Conservation (phyloP, 2,797 vertebrate species). For the Trachurus trachurus region DNA sequence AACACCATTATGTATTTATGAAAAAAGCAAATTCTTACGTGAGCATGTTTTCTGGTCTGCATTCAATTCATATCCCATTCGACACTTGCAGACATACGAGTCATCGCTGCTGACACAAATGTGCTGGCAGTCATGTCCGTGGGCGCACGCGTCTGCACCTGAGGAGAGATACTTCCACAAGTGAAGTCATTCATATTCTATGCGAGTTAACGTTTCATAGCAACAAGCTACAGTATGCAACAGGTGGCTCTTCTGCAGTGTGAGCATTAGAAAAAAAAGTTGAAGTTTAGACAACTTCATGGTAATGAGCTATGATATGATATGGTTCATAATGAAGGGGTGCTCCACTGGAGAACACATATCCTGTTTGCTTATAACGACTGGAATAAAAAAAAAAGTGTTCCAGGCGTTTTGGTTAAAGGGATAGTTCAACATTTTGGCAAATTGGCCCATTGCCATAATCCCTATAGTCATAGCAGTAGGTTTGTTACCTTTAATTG, state of each 20-base stretch:
- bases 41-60: constrained; percentile 84
- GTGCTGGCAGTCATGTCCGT: constrained; percentile 85
- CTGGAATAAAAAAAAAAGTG: neutral
- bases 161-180: constrained; percentile 33
- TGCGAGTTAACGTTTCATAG: too few species aligned
- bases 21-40: constrained; percentile 72
- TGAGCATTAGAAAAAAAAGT: too few species aligned
- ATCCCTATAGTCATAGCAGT: too few species aligned
- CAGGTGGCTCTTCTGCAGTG: too few species aligned
- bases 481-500: too few species aligned
- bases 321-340: neutral
- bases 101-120: constrained; percentile 76
- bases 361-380: too few species aligned
- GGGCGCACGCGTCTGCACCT: constrained; percentile 77
- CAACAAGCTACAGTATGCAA: neutral
- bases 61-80: constrained; percentile 82
- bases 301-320: too few species aligned
- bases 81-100: constrained; percentile 83
- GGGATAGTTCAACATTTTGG: too few species aligned
- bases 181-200: neutral
- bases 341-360: neutral
- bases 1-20: neutral
- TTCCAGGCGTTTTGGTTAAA: neutral
- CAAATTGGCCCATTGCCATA: too few species aligned
- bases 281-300: too few species aligned